These are phyloP conservation scores for Notoglanidium macrostoma DNA, from an alignment of 2,797 vertebrate species.

Conservation along the genomic window DNA sequence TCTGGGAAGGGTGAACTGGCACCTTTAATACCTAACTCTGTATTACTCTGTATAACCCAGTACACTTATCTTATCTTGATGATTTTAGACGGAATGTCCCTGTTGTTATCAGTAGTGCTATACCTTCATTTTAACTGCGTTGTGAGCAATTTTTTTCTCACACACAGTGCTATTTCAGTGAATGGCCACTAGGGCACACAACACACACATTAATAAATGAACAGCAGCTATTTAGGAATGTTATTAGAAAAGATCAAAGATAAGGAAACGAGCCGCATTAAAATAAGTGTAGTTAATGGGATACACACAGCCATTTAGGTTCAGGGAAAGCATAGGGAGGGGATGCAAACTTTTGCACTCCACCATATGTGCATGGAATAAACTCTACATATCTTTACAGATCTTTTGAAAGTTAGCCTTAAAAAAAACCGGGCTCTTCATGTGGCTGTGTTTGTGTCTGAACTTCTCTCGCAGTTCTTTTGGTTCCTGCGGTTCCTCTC, in stretches of 20 bases:
- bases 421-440: not conserved
- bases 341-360: not conserved
- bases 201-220: not conserved
- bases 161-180: not conserved
- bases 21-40: too few relatives aligned
- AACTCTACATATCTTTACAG: not conserved
- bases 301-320: not conserved
- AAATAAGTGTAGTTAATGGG: not conserved
- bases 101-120: too few relatives aligned
- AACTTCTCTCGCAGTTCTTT: not conserved
- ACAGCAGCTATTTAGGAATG: not conserved
- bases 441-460: too few relatives aligned
- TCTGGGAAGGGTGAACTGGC: too few relatives aligned
- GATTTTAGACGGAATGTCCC: too few relatives aligned
- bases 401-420: not conserved
- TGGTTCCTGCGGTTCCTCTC: not conserved
- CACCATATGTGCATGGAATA: not conserved
- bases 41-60: too few relatives aligned
- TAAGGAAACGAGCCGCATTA: not conserved
- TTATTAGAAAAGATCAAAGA: not conserved
- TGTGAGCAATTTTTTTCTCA: not conserved
- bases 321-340: not conserved
- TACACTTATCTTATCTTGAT: too few relatives aligned
- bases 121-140: not conserved
- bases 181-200: not conserved